These are phyloP conservation scores for Thunnus maccoyii DNA, from an alignment of 2,113 vertebrate species.

Conservation along the genomic window DNA sequence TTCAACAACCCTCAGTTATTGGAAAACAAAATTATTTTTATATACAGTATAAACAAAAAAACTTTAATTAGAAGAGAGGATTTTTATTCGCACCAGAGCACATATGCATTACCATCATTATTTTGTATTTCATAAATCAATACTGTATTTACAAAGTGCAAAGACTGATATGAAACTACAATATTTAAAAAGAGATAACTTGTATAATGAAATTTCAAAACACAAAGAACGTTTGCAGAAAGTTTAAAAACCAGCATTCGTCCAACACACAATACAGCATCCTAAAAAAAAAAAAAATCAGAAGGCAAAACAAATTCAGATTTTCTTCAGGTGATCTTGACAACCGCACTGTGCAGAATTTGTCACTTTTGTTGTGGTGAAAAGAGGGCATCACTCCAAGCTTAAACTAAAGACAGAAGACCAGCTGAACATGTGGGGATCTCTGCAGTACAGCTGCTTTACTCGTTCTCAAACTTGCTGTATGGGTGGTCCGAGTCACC, in stretches of 20 bases:
- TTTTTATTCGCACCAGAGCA: conserved; percentile 53
- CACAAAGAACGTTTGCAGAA: conserved; percentile 12
- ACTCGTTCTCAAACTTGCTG: conserved; percentile 93
- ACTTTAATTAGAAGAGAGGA: conserved; percentile 30
- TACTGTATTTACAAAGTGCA: conserved; percentile 60
- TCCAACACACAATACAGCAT: neutral
- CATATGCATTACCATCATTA: conserved; percentile 27
- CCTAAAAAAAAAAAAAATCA: neutral
- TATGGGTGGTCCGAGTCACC: conserved; percentile 90
- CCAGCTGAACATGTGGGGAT: neutral
- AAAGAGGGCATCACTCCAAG: neutral
- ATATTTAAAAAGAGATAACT: conserved; percentile 36
- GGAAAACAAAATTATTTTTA: too few relatives aligned
- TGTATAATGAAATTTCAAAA: neutral
- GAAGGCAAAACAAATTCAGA: neutral
- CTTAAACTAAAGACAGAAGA: conserved; percentile 2
- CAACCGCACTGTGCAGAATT: neutral
- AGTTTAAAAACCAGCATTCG: conserved; percentile 43
- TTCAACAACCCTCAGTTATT: too few relatives aligned
- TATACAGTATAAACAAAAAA: neutral
- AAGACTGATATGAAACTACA: conserved; percentile 47
- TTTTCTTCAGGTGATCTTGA: neutral
- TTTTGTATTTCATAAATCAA: conserved; percentile 13
- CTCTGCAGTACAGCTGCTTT: conserved; percentile 53
- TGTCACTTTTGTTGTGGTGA: neutral